phyloP scores from a whole-genome alignment of 2,888 invertebrate genomes.

The Matsumyia berberina region DNA sequence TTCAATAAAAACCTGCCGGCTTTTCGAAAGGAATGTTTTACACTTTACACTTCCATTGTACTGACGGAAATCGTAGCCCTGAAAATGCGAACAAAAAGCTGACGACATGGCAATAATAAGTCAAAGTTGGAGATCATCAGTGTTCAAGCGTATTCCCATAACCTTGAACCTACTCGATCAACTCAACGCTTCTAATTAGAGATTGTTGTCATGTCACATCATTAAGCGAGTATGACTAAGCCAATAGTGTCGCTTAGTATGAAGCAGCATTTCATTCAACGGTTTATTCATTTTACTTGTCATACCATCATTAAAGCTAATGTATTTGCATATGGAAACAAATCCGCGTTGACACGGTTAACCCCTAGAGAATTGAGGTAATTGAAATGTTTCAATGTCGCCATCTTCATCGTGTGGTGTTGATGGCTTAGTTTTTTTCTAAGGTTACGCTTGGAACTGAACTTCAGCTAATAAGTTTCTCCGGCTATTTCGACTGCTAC shows the following conservation, averaged over 20 bases:
- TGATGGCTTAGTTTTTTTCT: too few relatives aligned
- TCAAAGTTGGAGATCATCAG: constrained; percentile 5
- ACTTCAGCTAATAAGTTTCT: too few relatives aligned
- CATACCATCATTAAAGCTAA: too few relatives aligned
- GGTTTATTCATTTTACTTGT: not conserved
- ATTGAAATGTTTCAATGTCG: too few relatives aligned
- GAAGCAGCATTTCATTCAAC: not conserved
- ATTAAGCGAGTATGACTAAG: not conserved
- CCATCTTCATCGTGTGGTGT: too few relatives aligned
- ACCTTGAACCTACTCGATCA: constrained; percentile 17
- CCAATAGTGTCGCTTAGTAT: not conserved
- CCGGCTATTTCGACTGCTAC: too few relatives aligned
- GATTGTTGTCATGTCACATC: not conserved
- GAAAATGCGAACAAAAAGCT: not conserved
- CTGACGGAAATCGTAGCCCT: not conserved
- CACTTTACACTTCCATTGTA: not conserved
- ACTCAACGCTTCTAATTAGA: not conserved
- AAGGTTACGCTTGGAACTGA: too few relatives aligned
- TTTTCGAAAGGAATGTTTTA: too few relatives aligned
- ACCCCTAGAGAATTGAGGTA: too few relatives aligned
- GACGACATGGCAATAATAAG: not conserved
- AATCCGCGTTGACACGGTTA: too few relatives aligned
- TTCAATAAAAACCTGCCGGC: too few relatives aligned
- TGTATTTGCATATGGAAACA: too few relatives aligned
- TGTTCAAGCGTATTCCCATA: not conserved